A percentile compares a stretch with the other conserved stretches of the same genome.
phyloP scores from a whole-genome alignment of 2,113 vertebrate genomes.

The Equus przewalskii region DNA sequence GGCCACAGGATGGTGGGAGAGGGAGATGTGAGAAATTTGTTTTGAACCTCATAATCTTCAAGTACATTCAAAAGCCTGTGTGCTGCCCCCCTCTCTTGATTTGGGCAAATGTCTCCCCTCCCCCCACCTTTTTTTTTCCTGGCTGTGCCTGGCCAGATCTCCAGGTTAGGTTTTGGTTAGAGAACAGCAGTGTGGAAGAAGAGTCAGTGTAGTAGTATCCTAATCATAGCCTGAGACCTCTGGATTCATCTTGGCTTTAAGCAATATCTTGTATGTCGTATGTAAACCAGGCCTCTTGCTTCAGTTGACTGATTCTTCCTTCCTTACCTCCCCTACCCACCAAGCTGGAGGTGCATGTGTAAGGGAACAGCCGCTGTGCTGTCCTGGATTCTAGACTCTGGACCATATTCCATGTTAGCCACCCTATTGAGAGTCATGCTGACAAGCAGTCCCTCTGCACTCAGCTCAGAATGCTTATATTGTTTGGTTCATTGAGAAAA shows the following conservation, averaged over 20 bases:
- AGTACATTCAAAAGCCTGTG: constrained; percentile 31
- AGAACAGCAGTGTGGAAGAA: background rate
- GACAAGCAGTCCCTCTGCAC: constrained; percentile 1
- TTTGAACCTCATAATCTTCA: background rate
- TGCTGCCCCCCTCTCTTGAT: background rate
- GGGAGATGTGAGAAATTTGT: background rate
- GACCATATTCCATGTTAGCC: constrained; percentile 55
- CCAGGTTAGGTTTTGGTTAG: constrained; percentile 53
- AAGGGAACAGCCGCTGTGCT: constrained; percentile 1
- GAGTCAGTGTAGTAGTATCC: constrained; percentile 35
- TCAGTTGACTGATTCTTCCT: background rate
- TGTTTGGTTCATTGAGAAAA: constrained; percentile 69
- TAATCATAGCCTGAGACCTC: background rate
- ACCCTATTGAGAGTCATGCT: constrained; percentile 15
- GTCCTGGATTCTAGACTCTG: constrained; percentile 48
- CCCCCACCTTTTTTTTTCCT: background rate
- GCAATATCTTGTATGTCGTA: background rate
- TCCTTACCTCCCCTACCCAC: background rate
- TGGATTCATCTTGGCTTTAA: constrained; percentile 18
- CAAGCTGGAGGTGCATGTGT: background rate
- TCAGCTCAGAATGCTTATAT: constrained; percentile 14
- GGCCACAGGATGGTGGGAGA: background rate
- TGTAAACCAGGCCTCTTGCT: background rate
- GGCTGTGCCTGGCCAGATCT: background rate
- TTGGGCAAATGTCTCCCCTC: background rate